Base-by-base conservation (phyloP, 2,888 invertebrate genomes). In the Chrysolina oricalcia region DNA sequence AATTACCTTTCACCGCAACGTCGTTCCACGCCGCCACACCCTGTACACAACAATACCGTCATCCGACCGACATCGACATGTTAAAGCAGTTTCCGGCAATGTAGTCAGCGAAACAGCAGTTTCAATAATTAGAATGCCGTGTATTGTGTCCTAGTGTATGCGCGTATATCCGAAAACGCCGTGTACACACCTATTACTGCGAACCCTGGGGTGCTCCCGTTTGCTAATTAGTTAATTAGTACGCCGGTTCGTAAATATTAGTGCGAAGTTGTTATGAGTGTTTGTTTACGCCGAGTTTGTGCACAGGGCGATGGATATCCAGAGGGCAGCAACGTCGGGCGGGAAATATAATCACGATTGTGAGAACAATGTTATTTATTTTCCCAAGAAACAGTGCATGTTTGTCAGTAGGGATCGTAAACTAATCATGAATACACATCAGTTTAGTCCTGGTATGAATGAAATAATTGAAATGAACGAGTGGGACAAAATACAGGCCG, bases 61-160 rank as follows among this genome's bases (percentile, higher is more conserved):
- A 59, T 27, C 27, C 23, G 59, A 35, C 59, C 59, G 59, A 35
- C 50, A 50, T 50, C 43, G 43, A 43, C 53, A 53, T 53, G 53
- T 59, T n/a, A n/a, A 46, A 59, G 59, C 59, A 59, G 59, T 59
- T 59, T 59, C 59, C 53, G 53, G 59, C 59, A 27, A 27, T 59
- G 59, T 27, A 23, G n/a, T 59, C 59, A n/a, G 23, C 59, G n/a
- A 59, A 59, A n/a, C 59, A 13, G 15, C 19, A 9, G 21, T 56
- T 19, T 13, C 13, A 19, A 56, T 56, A n/a, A 59, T 27, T 23
- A 59, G 15, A 59, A 59, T 59, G 35, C 35, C 59, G 59, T 27
- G 59, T 59, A 59, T 59, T 35, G 59, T 59, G 2, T 59, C 35
- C 6, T 5, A 43, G 53, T 2, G 53, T 53, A 21, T 53, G 19